Evolutionary conservation across 2,797 vertebrate species (phyloP).

Genomic region (Chrysocyon brachyurus): DNA sequence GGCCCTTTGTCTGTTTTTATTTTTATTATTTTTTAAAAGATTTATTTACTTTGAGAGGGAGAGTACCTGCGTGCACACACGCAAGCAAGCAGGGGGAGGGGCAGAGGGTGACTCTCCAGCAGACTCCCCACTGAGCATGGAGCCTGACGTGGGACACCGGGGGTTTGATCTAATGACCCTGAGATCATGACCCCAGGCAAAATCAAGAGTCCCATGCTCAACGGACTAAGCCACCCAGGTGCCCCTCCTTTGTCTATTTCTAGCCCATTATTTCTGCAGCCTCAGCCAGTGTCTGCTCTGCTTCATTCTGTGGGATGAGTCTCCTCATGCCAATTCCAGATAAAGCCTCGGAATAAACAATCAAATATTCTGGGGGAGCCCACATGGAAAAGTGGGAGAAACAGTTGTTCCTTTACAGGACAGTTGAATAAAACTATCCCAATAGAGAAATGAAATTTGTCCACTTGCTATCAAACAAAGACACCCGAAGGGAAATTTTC

Average conservation of each 20-base stretch:
- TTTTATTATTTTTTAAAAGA: neutral
- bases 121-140: neutral
- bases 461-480: slow-evolving; percentile 54
- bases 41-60: neutral
- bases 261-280: slow-evolving; percentile 56
- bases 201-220: neutral
- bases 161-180: neutral
- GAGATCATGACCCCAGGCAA: neutral
- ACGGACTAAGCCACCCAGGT: neutral
- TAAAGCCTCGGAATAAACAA: slow-evolving; percentile 60
- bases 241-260: slow-evolving; percentile 55
- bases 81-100: neutral
- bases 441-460: slow-evolving; percentile 60
- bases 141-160: no score
- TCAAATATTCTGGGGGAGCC: neutral
- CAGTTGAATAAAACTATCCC: slow-evolving; percentile 56
- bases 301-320: slow-evolving; percentile 14
- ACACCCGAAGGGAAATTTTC: slow-evolving; percentile 24
- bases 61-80: neutral
- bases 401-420: slow-evolving; percentile 2
- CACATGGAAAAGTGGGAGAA: slow-evolving; percentile 30
- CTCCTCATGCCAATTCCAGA: slow-evolving; percentile 53
- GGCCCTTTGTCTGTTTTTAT: slow-evolving; percentile 53
- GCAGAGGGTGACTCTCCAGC: neutral
- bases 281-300: neutral